Evolutionary conservation across 2,888 invertebrate genomes (phyloP), one percentile per base, ranked within the genome.

Genomic region (Willowsia nigromaculata): DNA sequence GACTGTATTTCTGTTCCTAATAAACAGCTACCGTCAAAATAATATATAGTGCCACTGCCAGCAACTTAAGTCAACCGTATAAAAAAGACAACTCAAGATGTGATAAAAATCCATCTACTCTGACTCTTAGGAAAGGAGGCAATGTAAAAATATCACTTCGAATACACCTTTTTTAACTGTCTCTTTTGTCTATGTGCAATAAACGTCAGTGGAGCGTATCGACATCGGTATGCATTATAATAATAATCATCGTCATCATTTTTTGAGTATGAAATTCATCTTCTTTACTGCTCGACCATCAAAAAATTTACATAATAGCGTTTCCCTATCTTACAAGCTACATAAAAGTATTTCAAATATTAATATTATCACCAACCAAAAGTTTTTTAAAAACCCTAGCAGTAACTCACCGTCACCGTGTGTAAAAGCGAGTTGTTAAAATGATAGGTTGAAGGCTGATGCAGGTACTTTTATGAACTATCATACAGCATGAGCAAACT

Each of bases 251-350:
- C 37, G 13, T 71, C 18, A 40, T 40, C 33, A 68, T 68, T 22
- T 33, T 68, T 1, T 71, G 68, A 18, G 22, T 65, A 71, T 71
- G 83, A 84, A 84, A 84, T 68, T 84, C 71, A 84, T 84, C 83
- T 84, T 84, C 68, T 71, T 71, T 71, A 22, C 68, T 25, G 30
- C 13, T 74, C 74, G 74, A 56, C 74, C 71, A 74, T 62, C 43
- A 85, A 43, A 71, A 71, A 65, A 43, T 82, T 43, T 65, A 30
- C 47, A 84, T 71, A 84, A 84, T 71, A 84, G 22, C 13, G 40
- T 53, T 83, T 53, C n/a, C 9, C 40, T 22, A 18, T 4, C 56
- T 18, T 9, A 4, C 1, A 53, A 76, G 25, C 40, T 43, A 2
- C 71, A 71, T 47, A 71, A 71, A 43, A 71, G 22, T 68, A 43